These are phyloP conservation scores for Ypsolopha scabrella DNA, from an alignment of 2,888 invertebrate genomes.

Conservation along the genomic window DNA sequence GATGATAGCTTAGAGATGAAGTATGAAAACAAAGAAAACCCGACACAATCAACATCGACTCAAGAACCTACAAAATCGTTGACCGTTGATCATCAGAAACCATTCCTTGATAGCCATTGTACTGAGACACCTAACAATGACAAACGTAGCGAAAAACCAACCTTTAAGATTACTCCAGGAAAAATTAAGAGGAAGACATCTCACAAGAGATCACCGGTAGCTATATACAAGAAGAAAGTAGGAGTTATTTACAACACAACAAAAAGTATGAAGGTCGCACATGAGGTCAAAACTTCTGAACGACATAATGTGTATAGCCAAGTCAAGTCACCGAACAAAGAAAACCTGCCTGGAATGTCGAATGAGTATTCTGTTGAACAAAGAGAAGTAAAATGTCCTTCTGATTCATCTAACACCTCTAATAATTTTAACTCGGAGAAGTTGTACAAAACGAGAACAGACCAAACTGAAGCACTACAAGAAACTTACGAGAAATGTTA, in stretches of 20 bases:
- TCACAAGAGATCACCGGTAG: too few relatives aligned
- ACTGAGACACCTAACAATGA: too few relatives aligned
- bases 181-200: too few relatives aligned
- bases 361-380: slow-evolving; percentile 22
- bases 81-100: too few relatives aligned
- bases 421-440: slow-evolving; percentile 46
- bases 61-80: too few relatives aligned
- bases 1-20: too few relatives aligned
- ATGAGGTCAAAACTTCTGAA: slow-evolving; percentile 25
- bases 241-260: slow-evolving; percentile 38
- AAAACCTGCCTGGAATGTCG: slow-evolving; percentile 24
- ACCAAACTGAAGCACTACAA: slow-evolving; percentile 25
- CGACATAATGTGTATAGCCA: slow-evolving; percentile 19
- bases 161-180: too few relatives aligned
- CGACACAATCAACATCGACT: too few relatives aligned
- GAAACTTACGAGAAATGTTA: slow-evolving; percentile 46
- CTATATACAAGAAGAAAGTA: slow-evolving; percentile 45
- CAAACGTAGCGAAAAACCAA: too few relatives aligned
- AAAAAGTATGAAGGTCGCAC: slow-evolving; percentile 33
- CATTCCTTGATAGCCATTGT: too few relatives aligned
- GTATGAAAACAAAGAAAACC: too few relatives aligned
- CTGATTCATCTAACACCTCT: slow-evolving; percentile 38
- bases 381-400: slow-evolving; percentile 37
- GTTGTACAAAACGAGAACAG: slow-evolving; percentile 39
- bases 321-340: slow-evolving; percentile 28